Percentiles rank a stretch among this genome's conserved stretches.
Evolutionary conservation across 2,797 vertebrate genomes (phyloP).

Genomic region (Hylomyscus alleni): DNA sequence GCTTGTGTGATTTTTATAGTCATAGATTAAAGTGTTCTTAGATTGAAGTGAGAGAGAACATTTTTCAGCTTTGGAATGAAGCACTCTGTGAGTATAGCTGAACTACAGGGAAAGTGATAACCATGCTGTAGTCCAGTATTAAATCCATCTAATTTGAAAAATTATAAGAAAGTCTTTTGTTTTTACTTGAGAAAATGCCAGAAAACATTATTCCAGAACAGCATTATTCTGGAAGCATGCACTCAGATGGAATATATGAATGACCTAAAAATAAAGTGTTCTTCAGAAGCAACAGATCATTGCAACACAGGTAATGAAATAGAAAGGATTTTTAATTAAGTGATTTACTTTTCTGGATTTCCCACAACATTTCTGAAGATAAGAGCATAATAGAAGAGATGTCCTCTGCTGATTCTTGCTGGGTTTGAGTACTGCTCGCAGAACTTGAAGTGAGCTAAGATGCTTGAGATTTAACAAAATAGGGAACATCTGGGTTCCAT

Average conservation of each 20-base stretch:
- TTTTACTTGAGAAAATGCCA: constrained; percentile 3
- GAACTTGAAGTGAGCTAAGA: not conserved
- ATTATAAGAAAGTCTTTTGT: constrained; percentile 8
- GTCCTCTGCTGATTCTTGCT: not conserved
- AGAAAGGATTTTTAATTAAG: not conserved
- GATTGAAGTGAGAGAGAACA: not conserved
- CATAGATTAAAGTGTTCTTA: not conserved
- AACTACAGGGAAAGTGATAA: not conserved
- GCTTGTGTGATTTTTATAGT: not conserved
- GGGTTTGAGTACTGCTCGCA: not conserved
- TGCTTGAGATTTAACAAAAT: not conserved
- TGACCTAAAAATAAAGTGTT: not conserved
- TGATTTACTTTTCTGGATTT: not conserved
- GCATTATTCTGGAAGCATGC: not conserved
- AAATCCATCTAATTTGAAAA: not conserved
- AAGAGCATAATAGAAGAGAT: not conserved
- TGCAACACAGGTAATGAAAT: not conserved
- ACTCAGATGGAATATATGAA: not conserved
- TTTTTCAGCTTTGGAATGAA: constrained; percentile 21
- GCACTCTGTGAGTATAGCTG: not conserved
- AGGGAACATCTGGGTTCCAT: constrained; percentile 6
- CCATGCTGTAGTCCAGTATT: not conserved
- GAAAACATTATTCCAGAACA: not conserved
- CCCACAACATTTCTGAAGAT: not conserved
- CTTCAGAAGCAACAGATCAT: not conserved